Base-by-base conservation (phyloP, 2,888 invertebrate species). In the Epicampocera succincta region DNA sequence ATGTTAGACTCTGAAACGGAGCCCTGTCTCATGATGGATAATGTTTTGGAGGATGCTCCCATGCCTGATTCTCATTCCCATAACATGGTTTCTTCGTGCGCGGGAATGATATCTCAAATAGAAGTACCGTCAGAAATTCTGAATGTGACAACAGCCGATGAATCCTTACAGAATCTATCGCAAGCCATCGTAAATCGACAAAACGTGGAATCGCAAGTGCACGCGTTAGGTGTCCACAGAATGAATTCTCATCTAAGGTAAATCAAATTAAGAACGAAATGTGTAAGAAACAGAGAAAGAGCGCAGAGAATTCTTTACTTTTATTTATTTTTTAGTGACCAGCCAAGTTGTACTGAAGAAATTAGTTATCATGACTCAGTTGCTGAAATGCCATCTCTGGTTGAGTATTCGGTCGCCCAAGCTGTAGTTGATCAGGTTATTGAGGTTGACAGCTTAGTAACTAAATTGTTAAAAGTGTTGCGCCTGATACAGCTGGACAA, bases 1-100 rank as follows among this genome's bases (percentile, higher is more conserved):
- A 92, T 96, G 89, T 92, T 96, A 44, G 96, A 96, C 90, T 96
- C 95, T 0, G 96, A 96, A 92, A 96, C 96, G 0, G 96, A 96
- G 87, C 96, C 96, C 0, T 95, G 95, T 86, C 92, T 96, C 21
- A 95, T 96, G 93, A 96, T 95, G 92, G 96, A 96, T 87, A 95
- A 95, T 68, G 96, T 94, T 33, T 86, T 93, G 80, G 94, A 94
- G 89, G 94, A 94, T 87, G 94, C 94, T 17, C 91, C 93, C 38
- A 91, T 94, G 83, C 93, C 93, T 0, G 94, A 94, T 86, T 93
- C 93, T 13, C 93, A 94, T 87, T 93, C 94, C 6, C 94, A 94
- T 85, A 94, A 94, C 87, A 93, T 94, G 92, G 92, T 94, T 21
- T 94, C 94, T 69, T 94, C 94, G 54, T 84, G 84, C 17, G 92